These are phyloP conservation scores for Chromoteleia sp. DNA, from an alignment of 2,888 invertebrate genomes.

Conservation along the genomic window DNA sequence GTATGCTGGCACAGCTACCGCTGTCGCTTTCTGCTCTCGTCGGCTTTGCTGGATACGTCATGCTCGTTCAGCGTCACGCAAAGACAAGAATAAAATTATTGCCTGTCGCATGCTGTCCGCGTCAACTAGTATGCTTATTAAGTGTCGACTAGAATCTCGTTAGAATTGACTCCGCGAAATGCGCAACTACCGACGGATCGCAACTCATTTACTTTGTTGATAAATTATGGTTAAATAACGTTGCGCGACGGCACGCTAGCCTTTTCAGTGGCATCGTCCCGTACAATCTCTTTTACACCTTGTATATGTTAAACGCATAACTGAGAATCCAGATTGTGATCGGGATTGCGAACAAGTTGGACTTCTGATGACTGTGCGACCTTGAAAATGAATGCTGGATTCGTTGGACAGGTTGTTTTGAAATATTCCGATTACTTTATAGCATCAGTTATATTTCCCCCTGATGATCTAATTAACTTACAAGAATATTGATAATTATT, in stretches of 20 bases:
- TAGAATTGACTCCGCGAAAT: constrained; percentile 49
- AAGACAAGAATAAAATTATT: constrained; percentile 70
- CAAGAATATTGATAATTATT: constrained; percentile 25
- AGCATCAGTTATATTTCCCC: constrained; percentile 19
- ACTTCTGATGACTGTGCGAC: constrained; percentile 35
- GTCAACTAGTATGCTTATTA: constrained; percentile 64
- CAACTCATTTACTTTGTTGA: constrained; percentile 57
- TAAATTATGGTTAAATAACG: constrained; percentile 52
- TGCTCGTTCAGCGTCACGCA: constrained; percentile 68
- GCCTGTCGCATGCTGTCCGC: constrained; percentile 60
- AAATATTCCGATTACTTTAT: constrained; percentile 25
- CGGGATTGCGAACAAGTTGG: constrained; percentile 49
- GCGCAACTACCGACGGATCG: constrained; percentile 14
- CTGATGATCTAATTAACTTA: constrained; percentile 33
- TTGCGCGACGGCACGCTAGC: constrained; percentile 24
- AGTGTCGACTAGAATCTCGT: constrained; percentile 61
- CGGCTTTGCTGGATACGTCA: constrained; percentile 59
- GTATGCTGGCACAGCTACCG: constrained; percentile 51
- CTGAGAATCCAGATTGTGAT: constrained; percentile 50
- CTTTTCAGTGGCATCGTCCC: constrained; percentile 40
- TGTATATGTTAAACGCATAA: constrained; percentile 55
- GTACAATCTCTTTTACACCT: constrained; percentile 60
- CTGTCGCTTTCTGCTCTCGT: constrained; percentile 60
- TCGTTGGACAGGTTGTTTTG: constrained; percentile 20
- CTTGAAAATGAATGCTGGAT: constrained; percentile 37